Percentiles rank a stretch among this genome's conserved stretches.
phyloP scores from a whole-genome alignment of 2,888 invertebrate genomes.

The Laspeyria flexula region DNA sequence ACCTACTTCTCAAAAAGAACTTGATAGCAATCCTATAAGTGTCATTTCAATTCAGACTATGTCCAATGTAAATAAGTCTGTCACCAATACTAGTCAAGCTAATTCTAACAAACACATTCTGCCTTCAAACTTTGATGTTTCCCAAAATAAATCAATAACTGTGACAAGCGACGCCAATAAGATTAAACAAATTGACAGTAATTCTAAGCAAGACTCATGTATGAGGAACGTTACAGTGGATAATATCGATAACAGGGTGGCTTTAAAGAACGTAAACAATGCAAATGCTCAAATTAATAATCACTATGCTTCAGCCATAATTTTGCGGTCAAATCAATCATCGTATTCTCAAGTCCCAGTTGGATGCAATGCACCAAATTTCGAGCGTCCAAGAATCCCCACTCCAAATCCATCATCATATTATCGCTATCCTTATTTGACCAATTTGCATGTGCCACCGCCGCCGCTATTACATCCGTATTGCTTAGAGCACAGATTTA shows the following conservation, averaged over 20 bases:
- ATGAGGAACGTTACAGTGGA: not conserved
- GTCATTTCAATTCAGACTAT: not conserved
- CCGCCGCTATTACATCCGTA: not conserved
- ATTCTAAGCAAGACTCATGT: not conserved
- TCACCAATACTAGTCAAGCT: not conserved
- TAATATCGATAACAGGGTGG: not conserved
- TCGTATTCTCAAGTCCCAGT: not conserved
- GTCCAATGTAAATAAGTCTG: not conserved
- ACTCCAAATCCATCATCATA: not conserved
- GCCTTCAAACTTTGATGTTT: not conserved
- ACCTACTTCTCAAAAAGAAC: not conserved
- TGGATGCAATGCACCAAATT: not conserved
- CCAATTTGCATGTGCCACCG: slow-evolving; percentile 10
- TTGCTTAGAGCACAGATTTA: not conserved
- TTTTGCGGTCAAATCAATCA: slow-evolving; percentile 16
- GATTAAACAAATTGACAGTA: not conserved
- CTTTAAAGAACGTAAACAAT: not conserved
- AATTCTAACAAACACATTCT: not conserved
- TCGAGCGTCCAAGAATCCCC: not conserved
- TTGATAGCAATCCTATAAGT: not conserved
- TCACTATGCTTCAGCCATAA: slow-evolving; percentile 12
- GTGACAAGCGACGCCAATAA: not conserved
- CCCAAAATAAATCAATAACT: slow-evolving; percentile 4
- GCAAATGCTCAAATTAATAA: slow-evolving; percentile 6
- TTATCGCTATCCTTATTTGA: slow-evolving; percentile 1